Base-by-base conservation (phyloP, 2,797 vertebrate species). In the Enteromius fasciolatus region DNA sequence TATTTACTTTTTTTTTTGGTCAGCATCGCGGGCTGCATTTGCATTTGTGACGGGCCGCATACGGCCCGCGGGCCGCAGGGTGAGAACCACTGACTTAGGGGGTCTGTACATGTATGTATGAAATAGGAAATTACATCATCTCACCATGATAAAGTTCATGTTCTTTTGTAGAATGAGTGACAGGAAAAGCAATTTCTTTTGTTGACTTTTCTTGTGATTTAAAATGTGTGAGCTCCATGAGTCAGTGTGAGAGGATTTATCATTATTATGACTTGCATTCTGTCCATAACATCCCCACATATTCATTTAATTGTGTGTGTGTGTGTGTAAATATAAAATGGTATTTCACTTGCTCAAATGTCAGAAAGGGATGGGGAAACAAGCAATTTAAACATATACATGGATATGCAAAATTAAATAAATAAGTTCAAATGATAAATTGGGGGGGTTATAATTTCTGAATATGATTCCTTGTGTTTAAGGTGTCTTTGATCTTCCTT, bases 401-500 rank as follows among this genome's bases (percentile, higher is more conserved):
- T 11, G 36, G n/a, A 41, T 68, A 59, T 59, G 23, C 57, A 68
- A 68, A 20, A 39, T 20, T 10, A 54, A 52, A 52, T 33, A 14
- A 67, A 31, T 4, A 18, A 39, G 5, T 68, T 41, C 0, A 41
- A 36, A 44, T 14, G 1, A 69, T 23, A 69, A 69, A 44, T 69
- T 69, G 39, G 39, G 9, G 36, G 12, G 36, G 3, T 46, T 31
- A 20, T 72, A 17, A 31, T 10, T 31, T 50, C 25, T 72, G 12
- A 15, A 69, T 44, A 15, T 61, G 12, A 61, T 61, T 25, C 12
- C 39, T 23, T 39, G 1, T 23, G 23, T 28, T 52, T 33, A 78
- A 78, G 12, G 28, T 17, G 76, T 50, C 61, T 78, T 78, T 66
- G 61, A 78, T 78, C 25, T 31, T 28, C n/a, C 28, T 77, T 77